Evolutionary conservation across 35 echinoderm and acorn worm species (phyloP).

Genomic region (Chiridota heheva): DNA sequence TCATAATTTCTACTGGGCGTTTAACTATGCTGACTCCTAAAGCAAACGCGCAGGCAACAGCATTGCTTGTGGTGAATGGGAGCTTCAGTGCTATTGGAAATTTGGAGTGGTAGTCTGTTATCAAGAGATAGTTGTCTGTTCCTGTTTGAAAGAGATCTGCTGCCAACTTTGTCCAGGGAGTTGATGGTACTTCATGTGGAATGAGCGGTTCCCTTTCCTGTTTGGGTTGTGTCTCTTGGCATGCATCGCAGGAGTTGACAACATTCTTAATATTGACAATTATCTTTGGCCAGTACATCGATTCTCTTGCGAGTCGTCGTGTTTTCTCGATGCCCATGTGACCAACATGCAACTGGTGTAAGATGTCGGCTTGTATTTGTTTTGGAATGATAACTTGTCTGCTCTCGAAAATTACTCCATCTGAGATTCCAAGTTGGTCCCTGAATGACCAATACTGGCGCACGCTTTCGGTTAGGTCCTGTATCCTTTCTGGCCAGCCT

Average conservation of each 20-base stretch:
- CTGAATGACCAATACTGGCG: slow-evolving; percentile 35
- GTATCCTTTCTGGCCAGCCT: slow-evolving; percentile 40
- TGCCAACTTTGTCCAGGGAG: slow-evolving; percentile 60
- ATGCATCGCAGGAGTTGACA: slow-evolving; percentile 26
- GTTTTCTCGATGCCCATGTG: slow-evolving; percentile 77
- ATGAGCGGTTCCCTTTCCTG: slow-evolving; percentile 16
- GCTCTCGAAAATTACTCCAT: slow-evolving; percentile 61
- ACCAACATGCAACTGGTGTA: slow-evolving; percentile 55
- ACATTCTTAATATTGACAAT: slow-evolving; percentile 49
- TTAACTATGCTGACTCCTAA: slow-evolving; percentile 44
- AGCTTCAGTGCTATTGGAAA: slow-evolving; percentile 46
- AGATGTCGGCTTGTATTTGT: slow-evolving; percentile 48
- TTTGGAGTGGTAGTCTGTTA: slow-evolving; percentile 72
- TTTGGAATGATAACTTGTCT: slow-evolving; percentile 55
- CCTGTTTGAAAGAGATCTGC: slow-evolving; percentile 11
- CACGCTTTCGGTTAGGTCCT: background rate
- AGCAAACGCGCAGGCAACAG: slow-evolving; percentile 23
- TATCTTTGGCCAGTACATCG: slow-evolving; percentile 75
- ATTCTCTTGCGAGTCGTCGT: slow-evolving; percentile 30
- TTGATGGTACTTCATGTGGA: slow-evolving; percentile 52
- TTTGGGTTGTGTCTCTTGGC: slow-evolving; percentile 10
- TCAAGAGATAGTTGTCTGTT: slow-evolving; percentile 26
- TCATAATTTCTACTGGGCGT: slow-evolving; percentile 36
- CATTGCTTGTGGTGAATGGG: slow-evolving; percentile 22
- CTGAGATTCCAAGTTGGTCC: slow-evolving; percentile 29